Base-by-base conservation (phyloP, 2,113 vertebrate genomes). In the Kryptolebias marmoratus region DNA sequence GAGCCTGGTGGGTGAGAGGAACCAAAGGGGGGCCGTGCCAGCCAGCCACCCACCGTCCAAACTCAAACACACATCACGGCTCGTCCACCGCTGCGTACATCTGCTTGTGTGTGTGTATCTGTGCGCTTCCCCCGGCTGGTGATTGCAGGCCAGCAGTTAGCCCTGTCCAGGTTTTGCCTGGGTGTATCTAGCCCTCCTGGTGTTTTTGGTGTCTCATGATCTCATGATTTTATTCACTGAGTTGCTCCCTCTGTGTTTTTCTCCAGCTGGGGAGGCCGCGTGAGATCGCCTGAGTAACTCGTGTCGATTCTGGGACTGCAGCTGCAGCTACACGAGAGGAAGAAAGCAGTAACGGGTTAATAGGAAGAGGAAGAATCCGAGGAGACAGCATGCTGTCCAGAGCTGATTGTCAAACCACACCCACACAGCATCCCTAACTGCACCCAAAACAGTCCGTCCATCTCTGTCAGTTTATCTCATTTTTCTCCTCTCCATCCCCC, bases 1-100 rank as follows among this genome's bases (percentile, higher is more conserved):
- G 89, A 86, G 84, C 84, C 77, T 85, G 53, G 87, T 89, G 87
- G 83, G 75, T 79, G 84, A 88, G 87, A 81, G 82, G 82, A 90
- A 72, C 85, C 78, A 77, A 87, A 87, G 66, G 81, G 39, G 86
- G 87, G 77, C 73, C 75, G 68, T 84, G 82, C 88, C 87, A 83
- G 71, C 75, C 65, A 61, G 30, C 77, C 80, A 75, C 11, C 77
- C 73, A 84, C 77, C 71, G 58, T 76, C 79, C 77, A 82, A 66
- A 58, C 71, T 30, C 60, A 71, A 59, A 77, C 50, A 42, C 39
- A 76, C 71, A 73, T 28, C 22, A 73, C 16, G 11, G 68, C 56
- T 72, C 31, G 64, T 71, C 84, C 76, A 81, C 71, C 44, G 71
- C 53, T 48, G 55, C 22, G 64, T 49, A 47, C 63, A 50, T 59